Conservation (phyloP, 37 sponge, comb jelly and placozoan species). For the Tethya wilhelma region DNA sequence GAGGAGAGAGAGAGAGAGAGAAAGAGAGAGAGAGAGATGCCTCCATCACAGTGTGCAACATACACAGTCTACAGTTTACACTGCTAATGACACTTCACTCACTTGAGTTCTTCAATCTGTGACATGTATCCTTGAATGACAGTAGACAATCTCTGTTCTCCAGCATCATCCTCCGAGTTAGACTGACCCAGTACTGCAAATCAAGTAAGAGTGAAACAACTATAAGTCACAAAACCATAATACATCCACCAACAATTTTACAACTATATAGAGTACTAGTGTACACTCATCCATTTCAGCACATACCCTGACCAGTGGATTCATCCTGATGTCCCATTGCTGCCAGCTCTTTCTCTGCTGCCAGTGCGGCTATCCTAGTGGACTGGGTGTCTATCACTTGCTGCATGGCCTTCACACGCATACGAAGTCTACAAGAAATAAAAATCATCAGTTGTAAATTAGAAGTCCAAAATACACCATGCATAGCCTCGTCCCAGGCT, state of each 20-base stretch:
- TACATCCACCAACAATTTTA: neutral
- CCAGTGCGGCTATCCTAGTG: constrained; percentile 64
- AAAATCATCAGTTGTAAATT: neutral
- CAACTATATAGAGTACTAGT: no score
- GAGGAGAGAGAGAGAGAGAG: no score
- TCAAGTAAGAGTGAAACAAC: neutral
- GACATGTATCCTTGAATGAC: constrained; percentile 83
- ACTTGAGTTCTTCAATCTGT: constrained; percentile 93
- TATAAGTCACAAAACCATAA: neutral
- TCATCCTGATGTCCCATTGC: constrained; percentile 48
- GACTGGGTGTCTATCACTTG: constrained; percentile 79
- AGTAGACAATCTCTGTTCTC: constrained; percentile 34
- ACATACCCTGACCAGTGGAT: constrained; percentile 85
- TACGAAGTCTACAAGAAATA: constrained; percentile 56
- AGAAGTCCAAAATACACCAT: neutral
- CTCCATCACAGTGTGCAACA: no score
- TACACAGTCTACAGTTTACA: no score
- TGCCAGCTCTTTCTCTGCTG: constrained; percentile 42
- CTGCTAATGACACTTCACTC: no score
- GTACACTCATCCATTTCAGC: no score
- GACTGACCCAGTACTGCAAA: neutral
- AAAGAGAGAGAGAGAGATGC: no score
- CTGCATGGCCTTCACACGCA: constrained; percentile 84
- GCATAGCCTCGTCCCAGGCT: no score
- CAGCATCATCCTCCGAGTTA: neutral